A percentile compares a stretch with the other conserved stretches of the same genome.
phyloP scores from a whole-genome alignment of 2,113 vertebrate species.

The Equus quagga region DNA sequence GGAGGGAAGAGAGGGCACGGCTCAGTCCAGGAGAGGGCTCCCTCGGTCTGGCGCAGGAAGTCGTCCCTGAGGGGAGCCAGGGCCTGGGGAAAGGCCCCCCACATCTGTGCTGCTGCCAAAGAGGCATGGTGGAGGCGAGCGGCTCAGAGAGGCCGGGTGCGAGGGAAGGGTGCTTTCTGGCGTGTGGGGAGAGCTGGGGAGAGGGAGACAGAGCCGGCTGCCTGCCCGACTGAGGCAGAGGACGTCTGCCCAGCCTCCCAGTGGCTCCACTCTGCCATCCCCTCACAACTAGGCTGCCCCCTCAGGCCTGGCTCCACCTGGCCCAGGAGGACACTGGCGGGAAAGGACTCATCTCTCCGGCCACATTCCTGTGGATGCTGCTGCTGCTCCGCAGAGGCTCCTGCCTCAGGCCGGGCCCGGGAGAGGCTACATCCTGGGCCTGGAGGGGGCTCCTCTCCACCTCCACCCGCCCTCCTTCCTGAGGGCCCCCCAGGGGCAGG shows the following conservation, averaged over 20 bases:
- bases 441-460: neutral
- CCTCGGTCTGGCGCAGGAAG: neutral
- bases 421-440: neutral
- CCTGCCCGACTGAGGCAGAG: too few relatives aligned
- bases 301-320: neutral
- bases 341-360: neutral
- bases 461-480: neutral
- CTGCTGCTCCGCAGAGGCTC: neutral
- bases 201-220: neutral
- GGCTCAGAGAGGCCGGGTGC: neutral
- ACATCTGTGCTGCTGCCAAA: neutral
- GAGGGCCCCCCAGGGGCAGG: neutral
- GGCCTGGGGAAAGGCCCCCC: neutral
- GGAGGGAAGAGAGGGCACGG: neutral
- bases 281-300: neutral
- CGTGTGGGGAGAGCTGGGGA: too few relatives aligned
- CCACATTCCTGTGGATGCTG: fast-evolving
- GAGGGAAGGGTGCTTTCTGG: neutral
- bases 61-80: neutral
- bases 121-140: neutral
- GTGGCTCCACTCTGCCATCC: neutral
- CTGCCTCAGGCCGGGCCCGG: neutral
- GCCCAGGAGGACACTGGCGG: neutral
- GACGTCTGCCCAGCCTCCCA: neutral
- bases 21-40: neutral